Conservation (phyloP, 1,140 invertebrate species). For the Spodoptera litura region DNA sequence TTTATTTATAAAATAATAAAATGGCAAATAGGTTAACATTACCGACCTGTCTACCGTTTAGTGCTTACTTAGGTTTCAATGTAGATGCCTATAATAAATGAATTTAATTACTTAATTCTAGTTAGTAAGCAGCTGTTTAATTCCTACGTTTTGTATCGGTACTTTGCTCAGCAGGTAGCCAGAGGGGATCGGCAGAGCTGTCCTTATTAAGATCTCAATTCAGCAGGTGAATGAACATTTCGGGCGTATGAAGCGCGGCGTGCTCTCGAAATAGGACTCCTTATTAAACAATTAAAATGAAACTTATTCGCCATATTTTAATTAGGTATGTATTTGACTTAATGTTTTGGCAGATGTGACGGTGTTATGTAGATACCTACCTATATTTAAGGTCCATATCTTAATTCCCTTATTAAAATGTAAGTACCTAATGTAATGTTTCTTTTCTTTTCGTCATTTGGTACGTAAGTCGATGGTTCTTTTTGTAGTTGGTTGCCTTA, state of each 20-base stretch:
- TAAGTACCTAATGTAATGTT: no score
- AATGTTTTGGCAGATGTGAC: no score
- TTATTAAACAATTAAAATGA: conserved; percentile 2
- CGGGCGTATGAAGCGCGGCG: background rate
- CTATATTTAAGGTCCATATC: no score
- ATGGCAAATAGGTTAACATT: no score
- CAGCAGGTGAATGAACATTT: conserved; percentile 23
- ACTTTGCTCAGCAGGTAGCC: conserved; percentile 21
- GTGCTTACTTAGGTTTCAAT: background rate
- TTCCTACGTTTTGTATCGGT: background rate
- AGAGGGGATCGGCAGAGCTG: background rate
- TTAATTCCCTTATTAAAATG: no score
- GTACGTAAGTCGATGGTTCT: no score
- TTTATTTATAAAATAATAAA: no score
- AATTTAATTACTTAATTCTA: conserved; percentile 16
- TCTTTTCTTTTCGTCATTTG: no score
- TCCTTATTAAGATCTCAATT: conserved; percentile 25
- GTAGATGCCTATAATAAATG: background rate
- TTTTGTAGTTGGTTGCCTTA: no score
- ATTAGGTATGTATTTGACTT: background rate
- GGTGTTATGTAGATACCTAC: no score
- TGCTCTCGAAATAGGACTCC: background rate
- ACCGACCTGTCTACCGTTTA: no score
- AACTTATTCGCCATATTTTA: background rate
- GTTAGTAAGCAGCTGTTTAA: background rate